Evolutionary conservation across 2,113 vertebrate species (phyloP).

Genomic region (Oreochromis niloticus): DNA sequence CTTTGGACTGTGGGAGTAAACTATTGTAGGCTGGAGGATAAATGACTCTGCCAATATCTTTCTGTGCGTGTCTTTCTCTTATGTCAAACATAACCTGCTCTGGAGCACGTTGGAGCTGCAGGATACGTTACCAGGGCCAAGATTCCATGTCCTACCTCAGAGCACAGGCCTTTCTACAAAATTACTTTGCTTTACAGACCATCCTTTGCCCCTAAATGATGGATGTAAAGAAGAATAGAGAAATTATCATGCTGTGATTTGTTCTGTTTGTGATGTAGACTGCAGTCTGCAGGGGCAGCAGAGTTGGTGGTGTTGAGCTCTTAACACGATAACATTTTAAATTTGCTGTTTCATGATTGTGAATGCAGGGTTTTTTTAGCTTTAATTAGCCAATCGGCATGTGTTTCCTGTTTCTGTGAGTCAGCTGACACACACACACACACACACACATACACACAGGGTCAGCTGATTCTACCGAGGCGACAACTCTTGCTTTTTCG

Average conservation of each 20-base stretch:
- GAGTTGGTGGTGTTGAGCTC: neutral
- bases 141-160: fast-evolving
- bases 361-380: neutral
- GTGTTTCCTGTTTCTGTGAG: neutral
- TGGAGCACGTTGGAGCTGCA: too few relatives aligned
- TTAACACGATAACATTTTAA: neutral
- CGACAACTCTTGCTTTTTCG: neutral
- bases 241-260: neutral
- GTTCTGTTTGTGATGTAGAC: neutral
- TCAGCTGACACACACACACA: neutral
- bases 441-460: neutral
- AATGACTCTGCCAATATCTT: too few relatives aligned
- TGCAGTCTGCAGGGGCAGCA: neutral
- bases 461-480: neutral
- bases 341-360: neutral
- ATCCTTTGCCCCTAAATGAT: neutral
- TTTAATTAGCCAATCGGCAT: neutral
- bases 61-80: neutral
- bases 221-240: neutral
- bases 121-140: neutral
- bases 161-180: fast-evolving
- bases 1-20: too few relatives aligned
- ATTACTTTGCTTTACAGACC: neutral
- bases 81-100: neutral
- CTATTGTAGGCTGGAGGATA: too few relatives aligned